Evolutionary conservation across 2,888 invertebrate species (phyloP).

Genomic region (Branchellion lobata): DNA sequence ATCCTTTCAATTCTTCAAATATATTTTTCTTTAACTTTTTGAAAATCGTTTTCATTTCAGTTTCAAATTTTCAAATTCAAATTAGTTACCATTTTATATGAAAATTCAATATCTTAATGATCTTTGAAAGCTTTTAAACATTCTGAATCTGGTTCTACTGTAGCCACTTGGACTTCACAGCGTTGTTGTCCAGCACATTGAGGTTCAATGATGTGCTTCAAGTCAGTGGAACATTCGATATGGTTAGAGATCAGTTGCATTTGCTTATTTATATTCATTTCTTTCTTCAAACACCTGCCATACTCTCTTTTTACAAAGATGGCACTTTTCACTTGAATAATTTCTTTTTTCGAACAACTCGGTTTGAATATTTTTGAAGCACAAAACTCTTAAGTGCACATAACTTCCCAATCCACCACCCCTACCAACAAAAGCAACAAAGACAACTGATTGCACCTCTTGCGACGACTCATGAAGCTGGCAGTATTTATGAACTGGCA

Average conservation of each 20-base stretch:
- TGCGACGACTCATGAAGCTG: no score
- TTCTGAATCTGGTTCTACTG: not conserved
- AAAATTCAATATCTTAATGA: not conserved
- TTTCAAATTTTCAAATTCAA: no score
- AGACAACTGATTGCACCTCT: no score
- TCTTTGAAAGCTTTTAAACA: not conserved
- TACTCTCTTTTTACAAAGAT: conserved; percentile 2
- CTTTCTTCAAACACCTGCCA: conserved; percentile 23
- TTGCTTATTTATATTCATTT: no score
- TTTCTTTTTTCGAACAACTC: conserved; percentile 20
- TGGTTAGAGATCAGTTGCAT: not conserved
- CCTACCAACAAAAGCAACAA: no score
- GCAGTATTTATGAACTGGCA: no score
- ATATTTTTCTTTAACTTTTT: no score
- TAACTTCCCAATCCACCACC: not conserved
- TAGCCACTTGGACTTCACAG: conserved; percentile 5
- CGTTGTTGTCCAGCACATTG: conserved; percentile 2
- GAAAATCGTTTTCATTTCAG: no score
- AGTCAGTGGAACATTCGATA: conserved; percentile 10
- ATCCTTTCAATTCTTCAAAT: no score
- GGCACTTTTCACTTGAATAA: not conserved
- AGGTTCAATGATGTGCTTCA: conserved; percentile 20
- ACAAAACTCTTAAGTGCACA: conserved; percentile 2
- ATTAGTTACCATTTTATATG: not conserved
- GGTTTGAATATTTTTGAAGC: conserved; percentile 11